phyloP scores from a whole-genome alignment of 2,888 invertebrate genomes.

The Megalurothrips usitatus region DNA sequence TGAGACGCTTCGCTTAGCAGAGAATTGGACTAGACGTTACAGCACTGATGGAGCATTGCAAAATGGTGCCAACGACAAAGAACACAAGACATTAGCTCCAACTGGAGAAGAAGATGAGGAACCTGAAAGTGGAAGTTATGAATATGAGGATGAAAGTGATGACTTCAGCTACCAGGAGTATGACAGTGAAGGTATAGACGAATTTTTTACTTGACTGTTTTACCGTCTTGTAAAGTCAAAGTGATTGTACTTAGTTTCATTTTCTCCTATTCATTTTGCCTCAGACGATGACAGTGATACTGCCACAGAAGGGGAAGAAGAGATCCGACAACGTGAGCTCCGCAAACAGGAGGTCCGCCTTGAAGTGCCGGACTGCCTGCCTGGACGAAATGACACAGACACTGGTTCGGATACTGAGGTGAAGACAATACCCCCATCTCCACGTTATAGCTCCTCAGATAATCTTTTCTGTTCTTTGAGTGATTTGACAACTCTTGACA shows the following conservation, averaged over 20 bases:
- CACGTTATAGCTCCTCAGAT: constrained; percentile 31
- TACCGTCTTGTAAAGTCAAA: constrained; percentile 14
- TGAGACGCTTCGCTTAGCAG: constrained; percentile 64
- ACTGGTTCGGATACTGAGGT: constrained; percentile 69
- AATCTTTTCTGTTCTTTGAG: constrained; percentile 28
- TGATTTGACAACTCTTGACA: constrained; percentile 4
- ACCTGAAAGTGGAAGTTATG: constrained; percentile 39
- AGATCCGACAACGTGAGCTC: constrained; percentile 61
- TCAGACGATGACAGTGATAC: constrained; percentile 63
- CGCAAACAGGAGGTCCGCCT: constrained; percentile 64
- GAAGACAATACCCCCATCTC: constrained; percentile 44
- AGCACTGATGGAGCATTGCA: constrained; percentile 34
- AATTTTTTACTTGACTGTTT: constrained; percentile 27
- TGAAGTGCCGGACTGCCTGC: constrained; percentile 53
- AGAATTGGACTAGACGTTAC: constrained; percentile 61
- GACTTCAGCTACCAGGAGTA: constrained; percentile 51
- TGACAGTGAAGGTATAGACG: constrained; percentile 47
- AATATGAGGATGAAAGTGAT: constrained; percentile 42
- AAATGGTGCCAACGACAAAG: constrained; percentile 35
- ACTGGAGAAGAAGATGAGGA: constrained; percentile 37
- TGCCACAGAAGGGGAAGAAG: constrained; percentile 69
- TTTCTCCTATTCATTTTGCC: constrained; percentile 33
- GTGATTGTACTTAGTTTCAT: constrained; percentile 27
- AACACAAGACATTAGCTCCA: constrained; percentile 30
- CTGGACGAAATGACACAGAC: constrained; percentile 57